Percentiles rank a stretch among this genome's conserved stretches.
phyloP scores from a whole-genome alignment of 1,140 invertebrate genomes.

The Plutomurus gul region DNA sequence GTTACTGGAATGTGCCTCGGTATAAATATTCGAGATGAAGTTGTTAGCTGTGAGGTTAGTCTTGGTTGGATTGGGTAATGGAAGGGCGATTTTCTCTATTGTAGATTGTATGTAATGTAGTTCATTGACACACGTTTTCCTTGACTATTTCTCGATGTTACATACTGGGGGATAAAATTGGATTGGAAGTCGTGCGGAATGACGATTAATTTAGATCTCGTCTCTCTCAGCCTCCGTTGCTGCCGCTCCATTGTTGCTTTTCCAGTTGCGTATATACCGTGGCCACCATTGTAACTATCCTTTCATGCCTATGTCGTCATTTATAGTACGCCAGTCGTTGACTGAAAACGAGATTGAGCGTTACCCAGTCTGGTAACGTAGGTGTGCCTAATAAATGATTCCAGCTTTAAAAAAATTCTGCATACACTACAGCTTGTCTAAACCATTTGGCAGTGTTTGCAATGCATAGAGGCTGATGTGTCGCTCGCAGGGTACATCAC shows the following conservation, averaged over 20 bases:
- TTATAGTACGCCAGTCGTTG: not conserved
- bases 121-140: slow-evolving; percentile 25
- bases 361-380: not conserved
- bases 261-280: not conserved
- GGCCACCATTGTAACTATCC: not conserved
- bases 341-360: not conserved
- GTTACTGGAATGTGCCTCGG: too few relatives aligned
- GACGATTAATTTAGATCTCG: slow-evolving; percentile 27
- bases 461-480: too few relatives aligned
- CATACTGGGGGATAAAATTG: slow-evolving; percentile 17
- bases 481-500: too few relatives aligned
- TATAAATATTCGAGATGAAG: slow-evolving; percentile 3
- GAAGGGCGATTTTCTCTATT: slow-evolving; percentile 13
- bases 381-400: too few relatives aligned
- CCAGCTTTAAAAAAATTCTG: too few relatives aligned
- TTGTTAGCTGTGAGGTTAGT: not conserved
- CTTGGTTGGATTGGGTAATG: not conserved
- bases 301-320: not conserved
- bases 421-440: too few relatives aligned
- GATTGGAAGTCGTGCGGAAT: slow-evolving; percentile 25
- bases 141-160: slow-evolving; percentile 22
- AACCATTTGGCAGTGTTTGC: too few relatives aligned
- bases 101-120: slow-evolving; percentile 2
- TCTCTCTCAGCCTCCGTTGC: not conserved
- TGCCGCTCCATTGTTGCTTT: not conserved